phyloP scores from a whole-genome alignment of 2,797 vertebrate species.

The Melanotaenia pygmaea region DNA sequence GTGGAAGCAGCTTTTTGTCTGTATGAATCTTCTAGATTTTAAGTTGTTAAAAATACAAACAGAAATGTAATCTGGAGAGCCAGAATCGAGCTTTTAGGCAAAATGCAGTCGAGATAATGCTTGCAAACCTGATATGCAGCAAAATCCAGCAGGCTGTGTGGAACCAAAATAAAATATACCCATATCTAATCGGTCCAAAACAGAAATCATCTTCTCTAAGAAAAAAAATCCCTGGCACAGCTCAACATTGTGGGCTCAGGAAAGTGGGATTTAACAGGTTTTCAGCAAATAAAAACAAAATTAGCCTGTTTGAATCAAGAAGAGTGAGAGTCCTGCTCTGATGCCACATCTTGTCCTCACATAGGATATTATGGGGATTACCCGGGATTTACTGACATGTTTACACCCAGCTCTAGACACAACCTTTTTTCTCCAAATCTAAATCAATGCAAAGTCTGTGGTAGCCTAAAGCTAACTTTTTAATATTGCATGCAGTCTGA shows the following conservation, averaged over 20 bases:
- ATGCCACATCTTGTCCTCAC: background rate
- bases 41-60: slow-evolving; percentile 12
- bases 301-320: background rate
- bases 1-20: background rate
- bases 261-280: slow-evolving; percentile 23
- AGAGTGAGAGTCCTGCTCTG: background rate
- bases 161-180: slow-evolving; percentile 34
- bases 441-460: slow-evolving; percentile 12
- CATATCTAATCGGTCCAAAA: slow-evolving; percentile 36
- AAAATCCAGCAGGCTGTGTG: slow-evolving; percentile 16
- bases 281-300: slow-evolving; percentile 6
- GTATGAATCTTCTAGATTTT: slow-evolving; percentile 31
- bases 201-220: slow-evolving; percentile 22
- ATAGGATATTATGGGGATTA: background rate
- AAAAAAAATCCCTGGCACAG: slow-evolving; percentile 10
- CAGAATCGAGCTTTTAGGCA: slow-evolving; percentile 32
- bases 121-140: slow-evolving; percentile 22
- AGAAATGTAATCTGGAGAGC: slow-evolving; percentile 27
- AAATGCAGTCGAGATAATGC: slow-evolving; percentile 7
- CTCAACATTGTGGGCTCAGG: background rate
- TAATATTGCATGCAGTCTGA: slow-evolving; percentile 46
- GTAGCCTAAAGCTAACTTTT: slow-evolving; percentile 43
- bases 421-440: slow-evolving; percentile 16
- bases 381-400: slow-evolving; percentile 2
- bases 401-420: slow-evolving; percentile 4